phyloP scores from a whole-genome alignment of 1,140 invertebrate genomes.

The Trichoplusia ni region DNA sequence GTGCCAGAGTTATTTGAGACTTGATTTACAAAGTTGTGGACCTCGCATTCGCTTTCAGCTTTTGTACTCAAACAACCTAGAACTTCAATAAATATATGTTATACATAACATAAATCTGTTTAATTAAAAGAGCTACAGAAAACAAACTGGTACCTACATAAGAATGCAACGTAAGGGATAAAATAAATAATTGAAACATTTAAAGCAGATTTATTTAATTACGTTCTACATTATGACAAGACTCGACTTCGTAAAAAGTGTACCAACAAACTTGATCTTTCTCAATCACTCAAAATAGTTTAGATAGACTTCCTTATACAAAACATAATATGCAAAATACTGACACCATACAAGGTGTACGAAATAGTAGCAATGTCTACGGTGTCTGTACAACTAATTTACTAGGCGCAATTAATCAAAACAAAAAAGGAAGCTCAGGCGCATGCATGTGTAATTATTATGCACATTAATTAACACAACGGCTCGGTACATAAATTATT shows the following conservation, averaged over 20 bases:
- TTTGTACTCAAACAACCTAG: background rate
- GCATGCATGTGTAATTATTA: constrained; percentile 77
- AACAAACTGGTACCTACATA: constrained; percentile 3
- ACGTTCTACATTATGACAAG: constrained; percentile 18
- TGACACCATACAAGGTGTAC: constrained; percentile 11
- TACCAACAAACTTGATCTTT: background rate
- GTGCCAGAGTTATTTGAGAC: background rate
- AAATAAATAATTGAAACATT: too few species aligned
- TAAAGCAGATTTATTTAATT: too few species aligned
- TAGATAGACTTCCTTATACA: constrained; percentile 2
- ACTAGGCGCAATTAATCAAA: constrained; percentile 76
- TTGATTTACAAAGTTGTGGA: constrained; percentile 3
- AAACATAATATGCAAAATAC: constrained; percentile 8
- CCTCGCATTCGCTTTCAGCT: too few species aligned
- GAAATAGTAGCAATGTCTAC: constrained; percentile 25
- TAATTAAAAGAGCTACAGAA: background rate
- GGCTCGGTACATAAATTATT: constrained; percentile 67
- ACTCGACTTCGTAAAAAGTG: constrained; percentile 9
- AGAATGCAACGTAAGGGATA: too few species aligned
- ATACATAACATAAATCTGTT: background rate
- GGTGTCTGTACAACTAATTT: constrained; percentile 61
- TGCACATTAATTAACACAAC: constrained; percentile 77
- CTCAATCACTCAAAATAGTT: background rate
- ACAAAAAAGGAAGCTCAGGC: constrained; percentile 78
- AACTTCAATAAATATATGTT: too few species aligned